Percentiles rank a stretch among this genome's conserved stretches.
These are phyloP conservation scores for Eucera pruinosa DNA, from an alignment of 2,888 invertebrate genomes.

Conservation along the genomic window DNA sequence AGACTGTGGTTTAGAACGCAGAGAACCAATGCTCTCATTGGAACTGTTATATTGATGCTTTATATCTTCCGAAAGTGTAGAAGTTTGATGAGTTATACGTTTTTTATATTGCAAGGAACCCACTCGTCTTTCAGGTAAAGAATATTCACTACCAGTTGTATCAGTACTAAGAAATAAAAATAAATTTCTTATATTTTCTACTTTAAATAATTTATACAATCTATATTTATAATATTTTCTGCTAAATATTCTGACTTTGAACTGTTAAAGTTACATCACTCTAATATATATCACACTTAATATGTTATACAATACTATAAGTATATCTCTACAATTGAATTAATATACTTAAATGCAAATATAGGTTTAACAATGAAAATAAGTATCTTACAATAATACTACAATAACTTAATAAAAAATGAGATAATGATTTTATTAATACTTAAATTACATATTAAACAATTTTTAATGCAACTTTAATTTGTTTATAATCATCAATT, in stretches of 20 bases:
- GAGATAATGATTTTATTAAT: neutral
- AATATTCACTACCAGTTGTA: constrained; percentile 85
- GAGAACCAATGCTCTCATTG: constrained; percentile 91
- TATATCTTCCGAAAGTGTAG: constrained; percentile 85
- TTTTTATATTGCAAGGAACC: constrained; percentile 83
- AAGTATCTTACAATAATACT: neutral
- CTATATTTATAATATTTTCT: neutral
- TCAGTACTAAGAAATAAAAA: constrained; percentile 83
- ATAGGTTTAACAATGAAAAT: neutral
- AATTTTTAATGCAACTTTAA: constrained; percentile 1
- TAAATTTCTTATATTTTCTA: constrained; percentile 16
- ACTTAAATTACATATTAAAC: neutral
- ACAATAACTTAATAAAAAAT: neutral
- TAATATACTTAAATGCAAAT: constrained; percentile 25
- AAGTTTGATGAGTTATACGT: constrained; percentile 83
- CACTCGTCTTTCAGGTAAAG: constrained; percentile 85
- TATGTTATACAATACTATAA: constrained; percentile 22
- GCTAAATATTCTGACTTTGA: neutral
- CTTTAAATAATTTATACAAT: constrained; percentile 14
- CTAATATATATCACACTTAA: constrained; percentile 1
- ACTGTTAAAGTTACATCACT: constrained; percentile 1
- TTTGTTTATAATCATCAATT: neutral
- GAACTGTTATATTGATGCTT: constrained; percentile 90
- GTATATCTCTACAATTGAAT: constrained; percentile 18
- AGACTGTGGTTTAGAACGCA: constrained; percentile 85